Evolutionary conservation across 2,888 invertebrate species (phyloP), one percentile per base, ranked within the genome.

Genomic region (Heteromyza rotundicornis): DNA sequence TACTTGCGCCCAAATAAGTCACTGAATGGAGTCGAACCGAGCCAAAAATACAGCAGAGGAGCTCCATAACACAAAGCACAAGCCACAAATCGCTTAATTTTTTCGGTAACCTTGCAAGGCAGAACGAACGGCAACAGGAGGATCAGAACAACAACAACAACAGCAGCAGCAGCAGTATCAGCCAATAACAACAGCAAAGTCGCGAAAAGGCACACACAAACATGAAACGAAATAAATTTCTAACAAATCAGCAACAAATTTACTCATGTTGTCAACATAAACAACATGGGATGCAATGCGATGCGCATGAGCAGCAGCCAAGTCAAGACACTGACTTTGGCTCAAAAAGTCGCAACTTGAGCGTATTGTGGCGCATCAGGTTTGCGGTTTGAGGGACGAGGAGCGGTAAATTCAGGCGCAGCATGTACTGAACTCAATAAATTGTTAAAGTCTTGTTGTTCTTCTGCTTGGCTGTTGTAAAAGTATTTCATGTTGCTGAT

Each of bases 81-180:
- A 27, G 27, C 27, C 27, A 27, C 27, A 27, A 27, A 27, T 27
- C 10, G 27, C 27, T 27, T 27, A 27, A 27, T 27, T 27, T 40
- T 40, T 40, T 40, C 3, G 40, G 40, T 40, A 40, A 40, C 40
- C 40, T 40, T 40, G 40, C 5, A 40, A 40, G 10, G 40, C 40
- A 40, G 14, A 7, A n/a, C 14, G 2, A 40, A 7, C 40, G 40
- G 12, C 16, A 40, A n/a, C 40, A 40, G 16, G 7, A 27, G 12
- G 16, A n/a, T 22, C 8, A 51, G 1, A 51, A 8, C 2, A 19
- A 19, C 2, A 14, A 22, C 2, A 23, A 7, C 51, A 22, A 22
- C 73, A 77, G 75, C 75, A 74, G 70, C 74, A 76, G 75, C 75
- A 32, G 10, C 19, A 22, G 12, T n/a, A n/a, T n/a, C n/a, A n/a